Percentiles rank a stretch among this genome's conserved stretches.
Evolutionary conservation across 1,140 invertebrate genomes (phyloP).

Genomic region (Diabrotica virgifera): DNA sequence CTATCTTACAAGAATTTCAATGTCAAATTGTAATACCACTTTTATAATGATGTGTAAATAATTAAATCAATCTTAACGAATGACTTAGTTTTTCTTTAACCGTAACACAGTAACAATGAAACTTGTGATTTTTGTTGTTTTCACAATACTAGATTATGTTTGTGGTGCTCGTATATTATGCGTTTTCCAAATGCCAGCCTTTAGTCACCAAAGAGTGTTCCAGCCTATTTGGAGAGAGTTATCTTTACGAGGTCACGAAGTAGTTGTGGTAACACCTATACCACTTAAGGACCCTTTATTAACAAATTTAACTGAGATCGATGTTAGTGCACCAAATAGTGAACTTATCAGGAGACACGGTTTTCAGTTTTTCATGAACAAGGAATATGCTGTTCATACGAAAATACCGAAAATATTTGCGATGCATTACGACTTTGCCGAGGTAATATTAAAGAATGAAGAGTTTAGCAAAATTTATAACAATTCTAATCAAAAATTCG

Average conservation of each 20-base stretch:
- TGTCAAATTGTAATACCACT: too few relatives aligned
- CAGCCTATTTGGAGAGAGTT: constrained; percentile 42
- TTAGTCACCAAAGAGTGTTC: constrained; percentile 52
- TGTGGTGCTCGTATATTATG: constrained; percentile 27
- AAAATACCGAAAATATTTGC: constrained; percentile 30
- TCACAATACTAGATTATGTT: neutral
- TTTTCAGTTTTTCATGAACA: constrained; percentile 34
- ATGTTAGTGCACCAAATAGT: constrained; percentile 22
- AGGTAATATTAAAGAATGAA: constrained; percentile 27
- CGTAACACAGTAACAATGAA: too few relatives aligned
- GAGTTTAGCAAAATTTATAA: constrained; percentile 26
- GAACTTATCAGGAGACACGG: constrained; percentile 25
- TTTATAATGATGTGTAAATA: too few relatives aligned
- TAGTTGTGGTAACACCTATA: constrained; percentile 33
- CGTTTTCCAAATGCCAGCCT: constrained; percentile 40
- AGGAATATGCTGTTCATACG: constrained; percentile 24
- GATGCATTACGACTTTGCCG: constrained; percentile 28
- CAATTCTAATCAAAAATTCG: constrained; percentile 26
- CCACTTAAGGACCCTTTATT: constrained; percentile 31
- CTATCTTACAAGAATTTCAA: too few relatives aligned
- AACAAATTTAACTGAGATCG: constrained; percentile 35
- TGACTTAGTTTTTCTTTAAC: too few relatives aligned
- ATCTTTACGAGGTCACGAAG: constrained; percentile 35
- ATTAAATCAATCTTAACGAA: too few relatives aligned
- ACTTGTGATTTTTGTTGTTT: neutral